Percentiles rank a stretch among this genome's conserved stretches.
Conservation (phyloP, 2,888 invertebrate genomes). For the Tiliacea aurago region DNA sequence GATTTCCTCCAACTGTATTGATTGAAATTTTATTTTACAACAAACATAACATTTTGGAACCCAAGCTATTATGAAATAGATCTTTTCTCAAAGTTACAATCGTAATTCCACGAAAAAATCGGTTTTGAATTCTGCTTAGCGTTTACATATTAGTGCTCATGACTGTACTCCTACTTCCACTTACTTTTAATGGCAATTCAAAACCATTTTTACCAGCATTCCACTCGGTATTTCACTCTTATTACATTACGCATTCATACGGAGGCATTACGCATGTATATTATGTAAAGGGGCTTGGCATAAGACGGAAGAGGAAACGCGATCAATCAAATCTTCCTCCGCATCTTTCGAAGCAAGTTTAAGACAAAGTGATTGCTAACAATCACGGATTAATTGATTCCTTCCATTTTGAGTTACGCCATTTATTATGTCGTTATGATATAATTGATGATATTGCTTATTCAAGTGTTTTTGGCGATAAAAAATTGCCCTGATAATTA, state of each 20-base stretch:
- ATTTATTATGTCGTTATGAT: slow-evolving; percentile 52
- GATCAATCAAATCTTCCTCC: slow-evolving; percentile 60
- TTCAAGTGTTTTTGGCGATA: slow-evolving; percentile 5
- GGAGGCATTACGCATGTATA: slow-evolving; percentile 29
- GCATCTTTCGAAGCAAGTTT: slow-evolving; percentile 40
- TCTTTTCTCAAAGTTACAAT: no score
- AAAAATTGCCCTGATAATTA: not conserved
- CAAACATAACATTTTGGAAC: no score
- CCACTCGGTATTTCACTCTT: slow-evolving; percentile 26
- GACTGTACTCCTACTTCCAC: not conserved
- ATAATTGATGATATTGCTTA: slow-evolving; percentile 45
- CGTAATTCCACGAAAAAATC: no score
- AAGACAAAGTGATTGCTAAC: slow-evolving; percentile 48
- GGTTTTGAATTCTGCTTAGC: no score
- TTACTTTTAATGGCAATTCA: slow-evolving; percentile 23
- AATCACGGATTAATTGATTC: slow-evolving; percentile 63
- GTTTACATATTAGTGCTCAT: no score
- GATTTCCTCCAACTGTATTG: no score
- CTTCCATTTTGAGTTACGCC: slow-evolving; percentile 45
- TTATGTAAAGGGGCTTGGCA: slow-evolving; percentile 11
- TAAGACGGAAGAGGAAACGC: slow-evolving; percentile 28
- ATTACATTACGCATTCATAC: slow-evolving; percentile 50
- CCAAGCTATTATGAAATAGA: no score
- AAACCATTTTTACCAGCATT: slow-evolving; percentile 30
- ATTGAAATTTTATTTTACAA: no score